Evolutionary conservation across 2,888 invertebrate species (phyloP), one percentile per base, ranked within the genome.

Genomic region (Eremobia ochroleuca): DNA sequence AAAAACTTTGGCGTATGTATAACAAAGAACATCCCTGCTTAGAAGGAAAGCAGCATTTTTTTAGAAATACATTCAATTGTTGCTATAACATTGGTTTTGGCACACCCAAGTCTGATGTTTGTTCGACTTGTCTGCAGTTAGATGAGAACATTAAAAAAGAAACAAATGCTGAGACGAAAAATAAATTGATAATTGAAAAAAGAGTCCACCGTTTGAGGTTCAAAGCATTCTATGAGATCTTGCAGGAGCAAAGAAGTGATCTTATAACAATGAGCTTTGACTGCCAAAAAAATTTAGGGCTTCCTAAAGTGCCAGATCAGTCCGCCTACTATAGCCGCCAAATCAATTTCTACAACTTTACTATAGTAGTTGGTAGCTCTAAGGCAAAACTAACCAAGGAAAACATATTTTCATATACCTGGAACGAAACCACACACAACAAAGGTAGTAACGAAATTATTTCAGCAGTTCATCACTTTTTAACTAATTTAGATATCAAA

Each of bases 221-320:
- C 37, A 37, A 37, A 37, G 9, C 37, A 37, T 37, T 37, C 37
- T 37, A 37, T 37, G 8, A 37, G 37, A 37, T 37, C 37, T 37
- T 37, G 37, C 37, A 37, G 9, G 76, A 73, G 49, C 61, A 75
- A 75, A 65, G 66, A 78, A 34, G 74, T 90, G 40, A 84, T 80
- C 59, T 71, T 43, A 52, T 61, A 62, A 79, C 65, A 40, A 40
- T 79, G 31, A 55, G 52, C n/a, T 92, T 88, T 82, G 92, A 92
- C 73, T 92, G 91, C 65, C 88, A 92, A 82, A 92, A 92, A 87
- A 92, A 37, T 37, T 37, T 37, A 37, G 37, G 37, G 37, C 37
- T 37, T 37, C 92, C 91, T 9, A 91, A 90, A 77, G 73, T 93
- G 49, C 91, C 91, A n/a, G 92, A 92, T 76, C 91, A 91, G 80